Conservation (phyloP, 2,888 invertebrate genomes). For the Ichneumoninae sp. region DNA sequence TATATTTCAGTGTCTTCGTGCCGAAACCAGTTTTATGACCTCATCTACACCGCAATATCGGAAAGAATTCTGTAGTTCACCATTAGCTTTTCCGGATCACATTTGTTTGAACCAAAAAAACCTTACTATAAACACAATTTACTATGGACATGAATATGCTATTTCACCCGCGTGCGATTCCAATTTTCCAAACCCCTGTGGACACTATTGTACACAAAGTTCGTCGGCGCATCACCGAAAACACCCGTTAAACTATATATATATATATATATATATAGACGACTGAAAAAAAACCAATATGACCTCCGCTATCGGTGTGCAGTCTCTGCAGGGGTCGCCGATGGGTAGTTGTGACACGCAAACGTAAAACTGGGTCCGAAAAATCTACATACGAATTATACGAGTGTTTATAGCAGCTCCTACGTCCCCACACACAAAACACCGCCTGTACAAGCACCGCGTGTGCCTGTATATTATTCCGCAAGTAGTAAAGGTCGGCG, state of each 20-base stretch:
- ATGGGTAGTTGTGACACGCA: conserved; percentile 48
- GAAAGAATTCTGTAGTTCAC: not conserved
- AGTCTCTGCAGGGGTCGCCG: conserved; percentile 38
- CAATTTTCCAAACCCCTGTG: not conserved
- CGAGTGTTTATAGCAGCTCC: conserved; percentile 10
- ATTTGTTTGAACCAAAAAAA: not conserved
- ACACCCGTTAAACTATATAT: not conserved
- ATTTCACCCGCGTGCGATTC: not conserved
- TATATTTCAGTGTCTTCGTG: too few species aligned
- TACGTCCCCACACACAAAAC: conserved; percentile 37
- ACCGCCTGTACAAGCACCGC: not conserved
- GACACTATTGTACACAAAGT: not conserved
- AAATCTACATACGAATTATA: conserved; percentile 62
- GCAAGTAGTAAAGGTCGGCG: conserved; percentile 43
- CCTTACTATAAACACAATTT: not conserved
- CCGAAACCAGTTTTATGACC: too few species aligned
- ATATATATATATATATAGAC: not conserved
- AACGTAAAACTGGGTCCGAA: conserved; percentile 50
- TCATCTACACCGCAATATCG: too few species aligned
- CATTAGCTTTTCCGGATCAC: not conserved
- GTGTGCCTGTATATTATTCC: not conserved
- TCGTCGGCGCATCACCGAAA: conserved; percentile 31
- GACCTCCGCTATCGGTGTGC: conserved; percentile 32
- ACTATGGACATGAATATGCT: not conserved
- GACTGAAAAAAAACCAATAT: conserved; percentile 42